Evolutionary conservation across 2,113 vertebrate species (phyloP), one percentile per base, ranked within the genome.

Genomic region (Fulica atra): DNA sequence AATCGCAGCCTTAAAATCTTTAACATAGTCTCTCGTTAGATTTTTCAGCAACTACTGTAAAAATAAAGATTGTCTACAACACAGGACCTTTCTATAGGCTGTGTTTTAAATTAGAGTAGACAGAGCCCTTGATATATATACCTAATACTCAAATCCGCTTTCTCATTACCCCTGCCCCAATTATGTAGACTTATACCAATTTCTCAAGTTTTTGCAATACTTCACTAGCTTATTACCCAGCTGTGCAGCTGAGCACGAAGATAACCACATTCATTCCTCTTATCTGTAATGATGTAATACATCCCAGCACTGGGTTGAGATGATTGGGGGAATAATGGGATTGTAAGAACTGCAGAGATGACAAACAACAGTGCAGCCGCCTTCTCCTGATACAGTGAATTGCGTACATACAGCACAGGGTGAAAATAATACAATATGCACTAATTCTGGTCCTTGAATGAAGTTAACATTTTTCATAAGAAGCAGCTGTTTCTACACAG

Each of bases 261-360:
- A 99, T 99, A 99, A 99, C 98, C 97, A 98, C 98, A 96, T 98
- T 98, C 97, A 98, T 98, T 98, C 97, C 97, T 95, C 98, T 99
- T 99, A 99, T 99, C 98, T 98, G 97, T 96, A 97, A 98, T 99
- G 98, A 99, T 99, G 98, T 98, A 98, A 99, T 98, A 98, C 98
- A 98, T 97, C 97, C 98, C 95, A 97, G 97, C 97, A 93, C 96
- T 93, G 98, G 97, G 97, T 96, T 97, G 97, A 95, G 96, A 98
- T 98, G 98, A 98, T 95, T 98, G 97, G 95, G 96, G 97, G 96
- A 98, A 98, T 98, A 98, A 98, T 98, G 96, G 98, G 97, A 98
- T 98, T 98, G 97, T 97, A 97, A 91, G 97, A 97, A 97, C 97
- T 96, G 98, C 97, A 97, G 96, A 89, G 96, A 98, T 97, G 97